Evolutionary conservation across 2,797 vertebrate species (phyloP).

Genomic region (Lepus townsendii): DNA sequence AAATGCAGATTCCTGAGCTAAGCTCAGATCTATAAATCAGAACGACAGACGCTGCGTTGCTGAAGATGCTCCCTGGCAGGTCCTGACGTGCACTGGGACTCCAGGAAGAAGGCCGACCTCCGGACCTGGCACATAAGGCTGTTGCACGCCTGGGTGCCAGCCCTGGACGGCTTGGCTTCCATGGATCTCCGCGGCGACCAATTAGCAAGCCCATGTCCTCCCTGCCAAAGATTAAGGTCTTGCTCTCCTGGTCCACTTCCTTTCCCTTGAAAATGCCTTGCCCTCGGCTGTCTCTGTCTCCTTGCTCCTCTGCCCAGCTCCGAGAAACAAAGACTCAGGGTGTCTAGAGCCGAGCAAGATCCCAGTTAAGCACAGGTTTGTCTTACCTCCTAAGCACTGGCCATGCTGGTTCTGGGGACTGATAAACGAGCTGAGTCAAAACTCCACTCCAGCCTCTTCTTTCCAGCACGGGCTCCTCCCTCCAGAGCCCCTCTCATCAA

Average conservation of each 20-base stretch:
- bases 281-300: background rate
- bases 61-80: background rate
- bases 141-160: too few species aligned
- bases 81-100: background rate
- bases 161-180: background rate
- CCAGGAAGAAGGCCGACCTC: background rate
- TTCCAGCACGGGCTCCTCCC: background rate
- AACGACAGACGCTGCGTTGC: background rate
- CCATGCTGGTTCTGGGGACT: background rate
- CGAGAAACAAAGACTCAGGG: conserved; percentile 11
- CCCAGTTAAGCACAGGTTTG: background rate
- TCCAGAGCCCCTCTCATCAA: background rate
- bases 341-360: background rate
- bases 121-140: background rate
- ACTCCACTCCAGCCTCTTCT: background rate
- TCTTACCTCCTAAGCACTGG: background rate
- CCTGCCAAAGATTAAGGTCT: background rate
- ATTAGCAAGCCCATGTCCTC: background rate
- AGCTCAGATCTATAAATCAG: background rate
- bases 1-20: too few species aligned
- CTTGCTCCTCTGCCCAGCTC: background rate
- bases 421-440: background rate
- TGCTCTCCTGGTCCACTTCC: background rate
- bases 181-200: background rate
- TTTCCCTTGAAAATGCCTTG: background rate